Conservation (phyloP, 2,888 invertebrate species). For the Mycalesis mineus region DNA sequence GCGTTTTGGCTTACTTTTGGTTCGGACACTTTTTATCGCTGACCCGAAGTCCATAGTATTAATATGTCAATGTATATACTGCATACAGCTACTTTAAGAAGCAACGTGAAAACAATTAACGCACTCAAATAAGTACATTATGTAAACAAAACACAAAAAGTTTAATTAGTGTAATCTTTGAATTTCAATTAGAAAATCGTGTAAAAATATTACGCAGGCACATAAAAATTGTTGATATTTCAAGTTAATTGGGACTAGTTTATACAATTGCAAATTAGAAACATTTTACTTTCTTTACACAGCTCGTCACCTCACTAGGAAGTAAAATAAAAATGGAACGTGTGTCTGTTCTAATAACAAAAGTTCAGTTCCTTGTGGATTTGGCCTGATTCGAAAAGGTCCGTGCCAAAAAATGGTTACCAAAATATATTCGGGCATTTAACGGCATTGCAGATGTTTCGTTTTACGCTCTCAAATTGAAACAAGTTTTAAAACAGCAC, state of each 20-base stretch:
- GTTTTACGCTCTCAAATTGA: slow-evolving; percentile 60
- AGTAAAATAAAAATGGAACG: slow-evolving; percentile 9
- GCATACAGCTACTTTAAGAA: background rate
- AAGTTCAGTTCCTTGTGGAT: slow-evolving; percentile 19
- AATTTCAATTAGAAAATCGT: no score
- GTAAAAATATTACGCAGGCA: no score
- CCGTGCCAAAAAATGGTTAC: slow-evolving; percentile 49
- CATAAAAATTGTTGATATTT: no score
- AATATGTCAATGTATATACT: no score
- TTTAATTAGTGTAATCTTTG: no score
- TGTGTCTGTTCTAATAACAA: slow-evolving; percentile 9
- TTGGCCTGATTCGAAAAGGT: slow-evolving; percentile 44
- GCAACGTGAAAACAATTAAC: background rate
- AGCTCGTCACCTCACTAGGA: background rate
- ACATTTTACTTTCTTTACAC: background rate
- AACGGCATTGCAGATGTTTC: slow-evolving; percentile 69
- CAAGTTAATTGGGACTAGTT: no score
- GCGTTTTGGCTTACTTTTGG: no score
- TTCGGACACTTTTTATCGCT: no score
- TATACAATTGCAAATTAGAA: no score
- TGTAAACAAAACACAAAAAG: background rate
- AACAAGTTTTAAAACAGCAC: slow-evolving; percentile 30
- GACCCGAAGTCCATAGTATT: no score
- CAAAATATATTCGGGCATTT: slow-evolving; percentile 41
- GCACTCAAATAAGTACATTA: background rate